Percentiles rank a stretch among this genome's conserved stretches.
Conservation (phyloP, 2,113 vertebrate species). For the Callaeas wilsoni region DNA sequence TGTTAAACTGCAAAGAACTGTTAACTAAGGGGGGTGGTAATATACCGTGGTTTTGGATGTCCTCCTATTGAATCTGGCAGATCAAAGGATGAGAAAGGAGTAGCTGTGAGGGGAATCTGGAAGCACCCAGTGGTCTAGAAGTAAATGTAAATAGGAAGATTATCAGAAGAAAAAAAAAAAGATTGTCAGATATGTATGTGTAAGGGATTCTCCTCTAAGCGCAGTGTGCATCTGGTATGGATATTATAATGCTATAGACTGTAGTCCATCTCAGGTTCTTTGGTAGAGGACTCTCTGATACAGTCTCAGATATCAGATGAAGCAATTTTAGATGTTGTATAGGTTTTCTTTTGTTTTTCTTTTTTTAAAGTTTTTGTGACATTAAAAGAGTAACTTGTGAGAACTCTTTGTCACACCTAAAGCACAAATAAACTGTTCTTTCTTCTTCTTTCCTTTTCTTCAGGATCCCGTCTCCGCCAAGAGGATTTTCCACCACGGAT, state of each 20-base stretch:
- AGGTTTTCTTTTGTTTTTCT: background rate
- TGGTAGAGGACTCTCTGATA: background rate
- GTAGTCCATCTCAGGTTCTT: background rate
- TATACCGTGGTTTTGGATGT: background rate
- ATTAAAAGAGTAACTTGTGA: background rate
- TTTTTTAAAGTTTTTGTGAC: background rate
- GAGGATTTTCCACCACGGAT: constrained; percentile 97
- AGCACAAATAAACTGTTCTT: background rate
- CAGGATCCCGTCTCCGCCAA: constrained; percentile 97
- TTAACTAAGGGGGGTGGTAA: background rate
- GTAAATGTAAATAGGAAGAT: background rate
- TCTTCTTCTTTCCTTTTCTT: background rate
- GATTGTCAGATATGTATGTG: accelerated
- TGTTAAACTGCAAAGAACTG: background rate
- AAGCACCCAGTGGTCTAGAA: background rate
- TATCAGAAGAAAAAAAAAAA: background rate
- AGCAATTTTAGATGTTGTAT: background rate
- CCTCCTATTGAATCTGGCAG: background rate
- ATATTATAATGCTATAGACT: background rate
- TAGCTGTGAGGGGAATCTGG: background rate
- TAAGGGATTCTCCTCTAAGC: background rate
- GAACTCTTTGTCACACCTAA: background rate
- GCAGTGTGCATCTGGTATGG: background rate
- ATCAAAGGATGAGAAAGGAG: background rate
- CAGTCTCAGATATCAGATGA: background rate